These are phyloP conservation scores for Xestia xanthographa DNA, from an alignment of 2,888 invertebrate species.

Conservation along the genomic window DNA sequence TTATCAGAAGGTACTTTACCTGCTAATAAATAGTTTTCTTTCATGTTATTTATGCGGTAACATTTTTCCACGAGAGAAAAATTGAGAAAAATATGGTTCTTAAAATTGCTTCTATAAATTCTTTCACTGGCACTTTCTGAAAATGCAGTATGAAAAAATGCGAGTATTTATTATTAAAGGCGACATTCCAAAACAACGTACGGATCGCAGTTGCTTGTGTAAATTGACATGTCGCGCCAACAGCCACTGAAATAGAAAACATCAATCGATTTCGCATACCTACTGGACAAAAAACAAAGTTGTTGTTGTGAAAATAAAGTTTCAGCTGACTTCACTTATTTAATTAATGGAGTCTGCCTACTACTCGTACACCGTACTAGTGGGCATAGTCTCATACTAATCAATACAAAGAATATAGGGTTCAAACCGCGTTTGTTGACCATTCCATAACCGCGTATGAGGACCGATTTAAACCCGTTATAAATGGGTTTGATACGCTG, in stretches of 20 bases:
- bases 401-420: too few relatives aligned
- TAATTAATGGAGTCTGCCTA: not conserved
- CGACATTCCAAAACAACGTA: not conserved
- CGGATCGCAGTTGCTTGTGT: slow-evolving; percentile 3
- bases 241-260: slow-evolving; percentile 9
- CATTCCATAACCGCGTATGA: too few relatives aligned
- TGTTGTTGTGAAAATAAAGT: not conserved
- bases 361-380: too few relatives aligned
- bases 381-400: too few relatives aligned
- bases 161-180: slow-evolving; percentile 24
- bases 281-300: not conserved
- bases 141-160: not conserved
- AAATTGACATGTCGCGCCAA: not conserved
- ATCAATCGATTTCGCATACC: not conserved
- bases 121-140: not conserved
- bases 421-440: too few relatives aligned
- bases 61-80: not conserved
- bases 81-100: not conserved
- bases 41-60: not conserved
- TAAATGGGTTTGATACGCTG: too few relatives aligned
- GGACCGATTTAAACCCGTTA: too few relatives aligned
- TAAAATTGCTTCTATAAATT: slow-evolving; percentile 8
- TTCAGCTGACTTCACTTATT: not conserved
- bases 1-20: not conserved
- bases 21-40: not conserved